Evolutionary conservation across 2,888 invertebrate genomes (phyloP), one percentile per base, ranked within the genome.

Genomic region (Dicyrtoma fusca): DNA sequence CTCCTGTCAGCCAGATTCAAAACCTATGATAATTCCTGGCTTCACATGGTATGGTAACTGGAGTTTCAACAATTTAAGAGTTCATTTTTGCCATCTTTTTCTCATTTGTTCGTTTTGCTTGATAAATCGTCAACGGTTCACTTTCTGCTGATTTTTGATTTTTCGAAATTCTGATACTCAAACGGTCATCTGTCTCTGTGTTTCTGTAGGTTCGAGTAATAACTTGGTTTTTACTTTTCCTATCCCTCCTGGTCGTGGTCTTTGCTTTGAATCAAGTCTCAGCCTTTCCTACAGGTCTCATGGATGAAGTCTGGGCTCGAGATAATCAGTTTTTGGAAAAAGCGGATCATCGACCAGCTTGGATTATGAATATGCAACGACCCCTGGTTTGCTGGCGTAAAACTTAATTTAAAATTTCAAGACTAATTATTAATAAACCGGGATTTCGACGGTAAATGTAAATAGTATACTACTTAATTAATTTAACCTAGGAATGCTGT

Each of bases 361-460:
- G 49, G 49, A 49, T 49, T 49, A 49, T 49, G 11, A 49, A 49
- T 19, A 49, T 49, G 49, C 49, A 49, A 10, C n/a, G 49, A 10
- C 49, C 49, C 11, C 11, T 49, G 49, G 49, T 49, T 6, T 49
- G n/a, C n/a, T n/a, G n/a, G n/a, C n/a, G n/a, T n/a, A n/a, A n/a
- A n/a, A n/a, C n/a, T n/a, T n/a, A n/a, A n/a, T n/a, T n/a, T n/a
- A n/a, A n/a, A n/a, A n/a, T n/a, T n/a, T n/a, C n/a, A n/a, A n/a
- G n/a, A n/a, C n/a, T n/a, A n/a, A n/a, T n/a, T n/a, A n/a, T n/a
- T n/a, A n/a, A n/a, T n/a, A n/a, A n/a, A n/a, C n/a, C n/a, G n/a
- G n/a, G n/a, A n/a, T n/a, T n/a, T n/a, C n/a, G n/a, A n/a, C n/a
- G n/a, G n/a, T n/a, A n/a, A n/a, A 11, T 45, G 45, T 45, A 45